Evolutionary conservation across 2,113 vertebrate species (phyloP).

Genomic region (Micromys minutus): DNA sequence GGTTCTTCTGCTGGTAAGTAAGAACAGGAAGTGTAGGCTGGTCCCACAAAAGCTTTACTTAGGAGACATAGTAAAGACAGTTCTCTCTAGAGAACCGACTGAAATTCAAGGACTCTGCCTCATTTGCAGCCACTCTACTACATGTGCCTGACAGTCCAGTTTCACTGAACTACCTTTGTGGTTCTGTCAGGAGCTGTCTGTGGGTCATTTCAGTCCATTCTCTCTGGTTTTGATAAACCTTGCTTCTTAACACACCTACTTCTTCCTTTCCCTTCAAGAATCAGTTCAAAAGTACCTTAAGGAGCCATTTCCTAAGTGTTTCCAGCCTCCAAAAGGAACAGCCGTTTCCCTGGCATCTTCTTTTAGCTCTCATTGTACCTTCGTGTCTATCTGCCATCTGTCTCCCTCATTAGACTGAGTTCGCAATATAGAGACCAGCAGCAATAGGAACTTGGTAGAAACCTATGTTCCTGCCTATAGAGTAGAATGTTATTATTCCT

Average conservation of each 20-base stretch:
- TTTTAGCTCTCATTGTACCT: not conserved
- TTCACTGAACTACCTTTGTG: not conserved
- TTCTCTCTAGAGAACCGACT: not conserved
- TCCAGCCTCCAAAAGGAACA: not conserved
- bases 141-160: not conserved
- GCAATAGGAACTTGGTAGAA: not conserved
- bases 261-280: not conserved
- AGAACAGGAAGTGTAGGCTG: not conserved
- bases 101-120: conserved; percentile 35
- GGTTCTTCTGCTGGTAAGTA: not conserved
- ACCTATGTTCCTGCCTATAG: not conserved
- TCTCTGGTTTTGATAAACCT: not conserved
- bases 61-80: not conserved
- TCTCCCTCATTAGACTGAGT: not conserved
- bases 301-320: conserved; percentile 8
- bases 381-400: not conserved
- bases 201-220: not conserved
- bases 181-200: not conserved
- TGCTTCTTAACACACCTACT: conserved; percentile 9
- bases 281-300: conserved; percentile 32
- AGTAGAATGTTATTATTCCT: not conserved
- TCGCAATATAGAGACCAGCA: not conserved
- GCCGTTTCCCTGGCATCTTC: not conserved
- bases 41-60: not conserved
- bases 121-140: not conserved